Evolutionary conservation across 2,888 invertebrate genomes (phyloP).

Genomic region (Noctua fimbriata): DNA sequence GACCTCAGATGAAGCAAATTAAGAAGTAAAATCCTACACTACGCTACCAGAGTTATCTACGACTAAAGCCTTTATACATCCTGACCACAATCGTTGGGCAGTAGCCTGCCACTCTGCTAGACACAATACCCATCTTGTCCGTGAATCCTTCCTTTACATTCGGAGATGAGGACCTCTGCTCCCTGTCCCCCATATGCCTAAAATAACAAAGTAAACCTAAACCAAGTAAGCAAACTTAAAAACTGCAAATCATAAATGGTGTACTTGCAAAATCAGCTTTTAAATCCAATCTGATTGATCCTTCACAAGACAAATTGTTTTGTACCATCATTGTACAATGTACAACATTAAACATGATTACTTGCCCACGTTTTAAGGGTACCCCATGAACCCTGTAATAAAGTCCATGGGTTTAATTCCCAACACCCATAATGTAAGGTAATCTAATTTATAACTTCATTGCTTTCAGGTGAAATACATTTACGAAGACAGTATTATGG

Average conservation of each 20-base stretch:
- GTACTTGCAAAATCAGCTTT: neutral
- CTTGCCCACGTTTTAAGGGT: constrained; percentile 52
- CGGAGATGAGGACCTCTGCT: neutral
- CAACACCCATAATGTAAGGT: constrained; percentile 55
- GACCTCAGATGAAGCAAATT: neutral
- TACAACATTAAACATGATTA: constrained; percentile 57
- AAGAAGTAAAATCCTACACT: neutral
- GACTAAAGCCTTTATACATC: neutral
- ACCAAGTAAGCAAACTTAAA: neutral
- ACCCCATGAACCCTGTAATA: constrained; percentile 56
- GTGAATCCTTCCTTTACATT: neutral
- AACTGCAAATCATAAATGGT: constrained; percentile 4
- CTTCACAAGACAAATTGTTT: constrained; percentile 37
- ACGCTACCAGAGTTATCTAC: neutral
- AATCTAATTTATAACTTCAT: constrained; percentile 63
- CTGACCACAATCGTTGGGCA: neutral
- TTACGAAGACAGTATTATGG: constrained; percentile 26
- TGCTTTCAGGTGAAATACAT: constrained; percentile 53
- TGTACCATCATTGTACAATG: constrained; percentile 22
- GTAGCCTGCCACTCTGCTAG: neutral
- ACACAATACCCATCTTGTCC: neutral
- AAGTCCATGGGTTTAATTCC: constrained; percentile 64
- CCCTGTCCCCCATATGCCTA: neutral
- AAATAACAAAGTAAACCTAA: neutral
- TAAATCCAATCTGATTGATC: constrained; percentile 36